phyloP scores from a whole-genome alignment of 2,113 vertebrate genomes.

The Archilochus colubris region DNA sequence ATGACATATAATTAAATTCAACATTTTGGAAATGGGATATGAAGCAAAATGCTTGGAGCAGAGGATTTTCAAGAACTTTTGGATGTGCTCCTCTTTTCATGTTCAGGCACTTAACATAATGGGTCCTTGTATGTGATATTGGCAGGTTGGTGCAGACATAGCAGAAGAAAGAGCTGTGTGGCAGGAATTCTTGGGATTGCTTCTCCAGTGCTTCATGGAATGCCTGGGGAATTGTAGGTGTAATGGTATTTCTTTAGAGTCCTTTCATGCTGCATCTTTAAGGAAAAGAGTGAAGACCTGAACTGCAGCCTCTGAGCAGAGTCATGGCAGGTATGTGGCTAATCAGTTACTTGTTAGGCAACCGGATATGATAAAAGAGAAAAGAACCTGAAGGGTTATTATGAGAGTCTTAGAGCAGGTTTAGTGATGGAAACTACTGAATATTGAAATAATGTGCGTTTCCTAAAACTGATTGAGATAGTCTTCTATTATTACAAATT shows the following conservation, averaged over 20 bases:
- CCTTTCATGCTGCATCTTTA: background rate
- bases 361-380: background rate
- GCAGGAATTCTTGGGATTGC: background rate
- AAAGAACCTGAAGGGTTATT: background rate
- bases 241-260: background rate
- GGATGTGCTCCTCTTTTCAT: background rate
- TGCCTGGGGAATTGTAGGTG: background rate
- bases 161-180: background rate
- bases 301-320: background rate
- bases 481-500: background rate
- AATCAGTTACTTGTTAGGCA: background rate
- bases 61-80: constrained; percentile 2
- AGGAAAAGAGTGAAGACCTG: background rate
- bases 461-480: background rate
- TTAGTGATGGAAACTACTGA: background rate
- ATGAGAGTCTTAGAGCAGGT: background rate
- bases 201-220: background rate
- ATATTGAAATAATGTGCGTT: background rate
- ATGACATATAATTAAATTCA: background rate
- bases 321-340: background rate
- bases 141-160: background rate
- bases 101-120: background rate
- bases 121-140: background rate
- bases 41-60: background rate
- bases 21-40: background rate